Conservation (phyloP, 2,888 invertebrate genomes). For the Perithous albicinctus region DNA sequence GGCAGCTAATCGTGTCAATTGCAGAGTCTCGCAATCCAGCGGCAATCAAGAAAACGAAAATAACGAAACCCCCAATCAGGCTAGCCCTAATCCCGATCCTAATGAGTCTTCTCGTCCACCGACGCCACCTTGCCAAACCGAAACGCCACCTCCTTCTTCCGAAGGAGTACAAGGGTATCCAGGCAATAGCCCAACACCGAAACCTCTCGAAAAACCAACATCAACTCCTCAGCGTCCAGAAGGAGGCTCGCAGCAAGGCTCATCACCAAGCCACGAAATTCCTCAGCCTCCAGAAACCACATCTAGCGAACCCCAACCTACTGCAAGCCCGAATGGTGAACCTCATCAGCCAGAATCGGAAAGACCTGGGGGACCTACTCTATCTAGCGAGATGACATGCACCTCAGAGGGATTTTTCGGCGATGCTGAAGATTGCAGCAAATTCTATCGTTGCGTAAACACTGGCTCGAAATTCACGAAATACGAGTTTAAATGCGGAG, state of each 20-base stretch:
- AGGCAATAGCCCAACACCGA: slow-evolving; percentile 21
- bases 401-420: slow-evolving; percentile 55
- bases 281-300: slow-evolving; percentile 50
- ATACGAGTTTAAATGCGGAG: slow-evolving; percentile 88
- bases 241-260: background rate
- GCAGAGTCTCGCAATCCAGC: slow-evolving; percentile 20
- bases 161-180: slow-evolving; percentile 68
- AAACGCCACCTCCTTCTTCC: slow-evolving; percentile 42
- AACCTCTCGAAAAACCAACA: slow-evolving; percentile 30
- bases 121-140: slow-evolving; percentile 42
- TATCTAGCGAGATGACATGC: slow-evolving; percentile 29
- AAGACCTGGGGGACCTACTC: slow-evolving; percentile 8
- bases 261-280: slow-evolving; percentile 27
- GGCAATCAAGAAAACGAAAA: background rate
- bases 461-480: slow-evolving; percentile 85
- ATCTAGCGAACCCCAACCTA: slow-evolving; percentile 62
- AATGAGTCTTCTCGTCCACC: slow-evolving; percentile 29
- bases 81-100: slow-evolving; percentile 7
- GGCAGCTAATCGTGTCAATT: slow-evolving; percentile 76
- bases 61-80: background rate
- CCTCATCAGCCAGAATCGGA: slow-evolving; percentile 31
- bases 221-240: slow-evolving; percentile 53
- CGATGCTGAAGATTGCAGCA: slow-evolving; percentile 84
- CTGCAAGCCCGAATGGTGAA: slow-evolving; percentile 33
- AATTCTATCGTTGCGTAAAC: slow-evolving; percentile 87